Percentiles rank a stretch among this genome's conserved stretches.
phyloP scores from a whole-genome alignment of 2,888 invertebrate genomes.

The Drosophila barbarae region DNA sequence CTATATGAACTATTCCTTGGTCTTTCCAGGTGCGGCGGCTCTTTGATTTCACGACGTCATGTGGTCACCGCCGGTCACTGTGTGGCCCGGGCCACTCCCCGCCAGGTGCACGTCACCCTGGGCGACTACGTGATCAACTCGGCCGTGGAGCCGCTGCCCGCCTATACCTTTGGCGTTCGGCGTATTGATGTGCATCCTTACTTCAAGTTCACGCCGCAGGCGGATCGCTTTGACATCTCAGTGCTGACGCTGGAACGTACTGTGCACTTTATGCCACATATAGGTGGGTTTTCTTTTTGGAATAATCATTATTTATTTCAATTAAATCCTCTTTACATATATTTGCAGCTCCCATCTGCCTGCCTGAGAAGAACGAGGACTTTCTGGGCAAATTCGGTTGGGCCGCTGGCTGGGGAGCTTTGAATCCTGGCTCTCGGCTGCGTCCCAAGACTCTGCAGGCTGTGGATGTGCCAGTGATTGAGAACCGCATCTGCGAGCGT shows the following conservation, averaged over 20 bases:
- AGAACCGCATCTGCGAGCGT: conserved; percentile 85
- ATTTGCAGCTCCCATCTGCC: conserved; percentile 88
- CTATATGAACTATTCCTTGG: too few relatives aligned
- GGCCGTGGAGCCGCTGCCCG: conserved; percentile 93
- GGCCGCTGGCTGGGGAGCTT: conserved; percentile 96
- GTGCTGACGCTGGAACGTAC: conserved; percentile 92
- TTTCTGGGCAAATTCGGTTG: conserved; percentile 94
- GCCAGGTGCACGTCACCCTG: conserved; percentile 92
- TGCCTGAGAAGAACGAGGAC: conserved; percentile 93
- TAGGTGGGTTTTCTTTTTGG: conserved; percentile 81
- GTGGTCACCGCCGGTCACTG: conserved; percentile 97
- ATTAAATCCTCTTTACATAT: not conserved
- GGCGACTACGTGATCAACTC: conserved; percentile 96
- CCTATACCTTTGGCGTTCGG: conserved; percentile 95
- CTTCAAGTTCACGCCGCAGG: conserved; percentile 95
- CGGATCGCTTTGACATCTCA: conserved; percentile 94
- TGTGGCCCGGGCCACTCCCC: conserved; percentile 93
- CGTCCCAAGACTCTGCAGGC: conserved; percentile 94
- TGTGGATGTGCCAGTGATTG: conserved; percentile 95
- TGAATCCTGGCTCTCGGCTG: conserved; percentile 90
- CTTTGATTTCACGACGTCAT: conserved; percentile 92
- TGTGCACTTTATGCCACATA: conserved; percentile 94
- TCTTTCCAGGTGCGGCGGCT: conserved; percentile 90
- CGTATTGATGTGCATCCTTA: conserved; percentile 94
- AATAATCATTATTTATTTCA: not conserved